Base-by-base conservation (phyloP, 2,888 invertebrate genomes). In the Torymus auratus region DNA sequence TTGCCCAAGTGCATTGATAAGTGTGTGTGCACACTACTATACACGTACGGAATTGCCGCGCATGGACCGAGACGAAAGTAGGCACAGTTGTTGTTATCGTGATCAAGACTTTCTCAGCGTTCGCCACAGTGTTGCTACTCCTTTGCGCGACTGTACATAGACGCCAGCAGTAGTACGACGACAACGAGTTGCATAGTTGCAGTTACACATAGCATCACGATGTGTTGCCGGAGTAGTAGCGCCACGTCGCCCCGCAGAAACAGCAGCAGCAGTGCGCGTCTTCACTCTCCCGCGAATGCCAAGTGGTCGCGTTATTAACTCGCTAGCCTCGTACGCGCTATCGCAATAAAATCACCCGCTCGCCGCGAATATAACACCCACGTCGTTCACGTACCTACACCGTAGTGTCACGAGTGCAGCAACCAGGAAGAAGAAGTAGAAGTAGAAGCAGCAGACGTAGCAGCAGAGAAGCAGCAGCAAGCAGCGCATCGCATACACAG, bases 1-100 rank as follows among this genome's bases (percentile, higher is more conserved):
- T 88, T 88, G 87, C 87, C 64, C 28, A 17, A 84, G 86, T 28
- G 86, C 88, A 20, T 20, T 20, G 20, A 20, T 20, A 20, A 41
- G 41, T 41, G 41, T 10, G 41, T 41, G 41, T 41, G 41, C 41
- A 41, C 41, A 41, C 41, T 28, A 28, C n/a, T 20, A 20, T 20
- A 20, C 20, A 20, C 20, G 1, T 20, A 20, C 20, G 20, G 20
- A 20, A 20, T n/a, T n/a, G 84, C 83, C 82, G 84, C 83, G 85
- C 79, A 83, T 41, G 83, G 74, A 77, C 83, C 78, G 80, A 53
- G 67, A 72, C 58, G 82, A 50, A 17, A 20, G 71, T 61, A 69
- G 69, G 68, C 61, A 13, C 68, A 23, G 15, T 65, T 41, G 41
- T 41, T 41, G 41, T 41, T 41, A 41, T 41, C 41, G 41, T 41